These are phyloP conservation scores for Ophion obscuratus DNA, from an alignment of 2,888 invertebrate species.

Conservation along the genomic window DNA sequence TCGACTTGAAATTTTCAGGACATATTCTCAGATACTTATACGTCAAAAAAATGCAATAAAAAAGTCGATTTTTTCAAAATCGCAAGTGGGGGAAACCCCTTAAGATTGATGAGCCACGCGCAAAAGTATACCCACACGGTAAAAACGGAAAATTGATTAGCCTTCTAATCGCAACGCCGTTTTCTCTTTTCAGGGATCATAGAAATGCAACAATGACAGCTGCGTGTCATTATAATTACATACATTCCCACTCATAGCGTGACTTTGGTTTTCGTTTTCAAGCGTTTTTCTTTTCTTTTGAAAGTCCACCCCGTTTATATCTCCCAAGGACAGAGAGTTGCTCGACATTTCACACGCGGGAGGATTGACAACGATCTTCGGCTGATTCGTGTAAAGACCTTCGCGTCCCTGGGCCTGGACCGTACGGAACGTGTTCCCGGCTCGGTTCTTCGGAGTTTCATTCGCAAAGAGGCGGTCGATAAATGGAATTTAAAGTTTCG, in stretches of 20 bases:
- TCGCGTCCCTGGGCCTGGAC: not conserved
- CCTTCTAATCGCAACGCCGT: too few relatives aligned
- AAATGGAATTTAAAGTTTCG: too few relatives aligned
- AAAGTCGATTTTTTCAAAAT: too few relatives aligned
- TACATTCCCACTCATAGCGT: not conserved
- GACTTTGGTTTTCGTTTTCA: not conserved
- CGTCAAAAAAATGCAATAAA: too few relatives aligned
- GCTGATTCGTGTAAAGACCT: conserved; percentile 1
- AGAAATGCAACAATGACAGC: not conserved
- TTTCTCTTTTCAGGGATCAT: too few relatives aligned
- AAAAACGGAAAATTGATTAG: too few relatives aligned
- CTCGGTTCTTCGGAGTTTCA: not conserved
- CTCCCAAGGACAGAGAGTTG: not conserved
- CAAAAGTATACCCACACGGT: too few relatives aligned
- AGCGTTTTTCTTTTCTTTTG: not conserved
- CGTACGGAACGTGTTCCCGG: not conserved
- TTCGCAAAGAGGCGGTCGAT: too few relatives aligned
- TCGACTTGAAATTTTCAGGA: too few relatives aligned
- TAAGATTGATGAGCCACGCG: too few relatives aligned
- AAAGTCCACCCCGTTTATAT: not conserved
- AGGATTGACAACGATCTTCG: not conserved
- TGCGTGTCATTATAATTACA: not conserved
- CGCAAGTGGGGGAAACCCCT: too few relatives aligned
- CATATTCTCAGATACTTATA: too few relatives aligned
- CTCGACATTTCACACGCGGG: not conserved